A percentile compares a stretch with the other conserved stretches of the same genome.
Evolutionary conservation across 2,113 vertebrate species (phyloP).

Genomic region (Vulpes ferrilata): DNA sequence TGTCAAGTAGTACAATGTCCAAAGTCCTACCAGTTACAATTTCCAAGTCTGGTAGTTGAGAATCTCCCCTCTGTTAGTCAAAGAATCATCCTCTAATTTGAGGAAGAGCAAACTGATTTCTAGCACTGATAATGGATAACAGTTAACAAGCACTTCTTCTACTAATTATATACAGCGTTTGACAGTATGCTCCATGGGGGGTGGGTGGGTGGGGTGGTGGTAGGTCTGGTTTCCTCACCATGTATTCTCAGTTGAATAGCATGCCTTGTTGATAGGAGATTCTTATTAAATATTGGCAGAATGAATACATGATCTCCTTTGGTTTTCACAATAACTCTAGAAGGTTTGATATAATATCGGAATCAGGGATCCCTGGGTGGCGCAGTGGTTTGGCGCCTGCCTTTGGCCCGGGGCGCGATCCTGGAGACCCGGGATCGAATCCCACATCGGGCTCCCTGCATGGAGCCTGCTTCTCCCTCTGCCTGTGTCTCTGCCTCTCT

Average conservation of each 20-base stretch:
- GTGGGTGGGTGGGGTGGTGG: no score
- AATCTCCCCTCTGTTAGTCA: not conserved
- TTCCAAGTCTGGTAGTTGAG: no score
- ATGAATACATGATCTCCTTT: not conserved
- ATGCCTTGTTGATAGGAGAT: accelerated
- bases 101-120: not conserved
- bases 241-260: not conserved
- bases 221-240: not conserved
- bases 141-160: not conserved
- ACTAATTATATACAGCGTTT: accelerated
- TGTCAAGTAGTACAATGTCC: not conserved
- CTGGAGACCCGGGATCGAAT: no score
- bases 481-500: no score
- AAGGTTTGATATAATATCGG: not conserved
- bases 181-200: not conserved
- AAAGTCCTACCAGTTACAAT: not conserved
- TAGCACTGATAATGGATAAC: not conserved
- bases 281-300: not conserved
- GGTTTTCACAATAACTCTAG: not conserved
- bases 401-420: no score
- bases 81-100: not conserved
- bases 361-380: no score
- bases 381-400: no score
- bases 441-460: no score
- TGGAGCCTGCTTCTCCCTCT: no score